Percentiles rank a stretch among this genome's conserved stretches.
Evolutionary conservation across 1,140 invertebrate species (phyloP).

Genomic region (Brachionus paranguensis): DNA sequence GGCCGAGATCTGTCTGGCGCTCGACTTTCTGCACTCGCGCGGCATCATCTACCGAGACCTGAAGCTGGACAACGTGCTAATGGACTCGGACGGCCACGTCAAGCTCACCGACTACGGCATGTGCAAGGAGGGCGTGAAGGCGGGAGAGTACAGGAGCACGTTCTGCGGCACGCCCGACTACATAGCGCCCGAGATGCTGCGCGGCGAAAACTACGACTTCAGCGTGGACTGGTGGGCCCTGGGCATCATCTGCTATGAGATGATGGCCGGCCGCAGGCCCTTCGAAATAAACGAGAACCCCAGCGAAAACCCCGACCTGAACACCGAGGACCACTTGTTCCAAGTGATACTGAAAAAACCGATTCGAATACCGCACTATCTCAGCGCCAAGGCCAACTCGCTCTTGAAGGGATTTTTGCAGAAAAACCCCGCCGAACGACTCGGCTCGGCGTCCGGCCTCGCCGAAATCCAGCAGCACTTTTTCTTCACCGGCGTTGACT

Average conservation of each 20-base stretch:
- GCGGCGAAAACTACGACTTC: slow-evolving; percentile 84
- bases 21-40: slow-evolving; percentile 96
- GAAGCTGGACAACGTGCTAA: slow-evolving; percentile 92
- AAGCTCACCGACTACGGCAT: slow-evolving; percentile 92
- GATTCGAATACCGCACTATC: slow-evolving; percentile 90
- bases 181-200: slow-evolving; percentile 89
- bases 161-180: slow-evolving; percentile 99
- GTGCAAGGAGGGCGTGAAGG: slow-evolving; percentile 91
- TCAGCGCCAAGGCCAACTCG: slow-evolving; percentile 93
- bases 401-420: slow-evolving; percentile 99
- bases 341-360: slow-evolving; percentile 95
- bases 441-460: slow-evolving; percentile 83
- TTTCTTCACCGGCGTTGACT: slow-evolving; percentile 97
- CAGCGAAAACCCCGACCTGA: slow-evolving; percentile 88
- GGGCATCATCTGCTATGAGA: slow-evolving; percentile 32
- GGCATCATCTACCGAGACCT: slow-evolving; percentile 95
- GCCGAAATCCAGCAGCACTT: slow-evolving; percentile 84
- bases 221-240: slow-evolving; percentile 94
- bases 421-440: slow-evolving; percentile 84
- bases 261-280: slow-evolving; percentile 27
- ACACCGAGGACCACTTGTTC: slow-evolving; percentile 97
- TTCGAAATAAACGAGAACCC: slow-evolving; percentile 40
- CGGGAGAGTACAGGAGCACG: slow-evolving; percentile 57
- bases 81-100: slow-evolving; percentile 97
- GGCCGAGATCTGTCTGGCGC: slow-evolving; percentile 91